Conservation (phyloP, 2,113 vertebrate species). For the Etia nguti region DNA sequence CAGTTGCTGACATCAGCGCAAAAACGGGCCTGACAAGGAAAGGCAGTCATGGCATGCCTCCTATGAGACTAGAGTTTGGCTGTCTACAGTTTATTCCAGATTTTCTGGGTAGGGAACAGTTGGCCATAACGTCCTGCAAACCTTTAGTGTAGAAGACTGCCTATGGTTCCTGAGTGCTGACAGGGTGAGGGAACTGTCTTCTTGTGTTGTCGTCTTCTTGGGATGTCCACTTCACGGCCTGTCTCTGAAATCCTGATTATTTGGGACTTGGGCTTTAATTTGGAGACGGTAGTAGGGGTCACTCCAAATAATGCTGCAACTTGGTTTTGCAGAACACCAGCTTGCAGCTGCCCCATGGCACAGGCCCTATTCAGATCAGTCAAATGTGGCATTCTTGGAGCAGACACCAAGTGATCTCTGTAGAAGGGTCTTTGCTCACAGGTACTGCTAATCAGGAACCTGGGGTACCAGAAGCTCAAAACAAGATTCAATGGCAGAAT, state of each 20-base stretch:
- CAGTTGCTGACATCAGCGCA: not conserved
- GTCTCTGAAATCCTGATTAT: not conserved
- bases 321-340: not conserved
- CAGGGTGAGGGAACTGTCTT: not conserved
- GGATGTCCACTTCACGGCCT: not conserved
- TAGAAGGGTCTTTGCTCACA: not conserved
- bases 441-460: not conserved
- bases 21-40: no score
- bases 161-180: not conserved
- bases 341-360: not conserved
- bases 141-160: not conserved
- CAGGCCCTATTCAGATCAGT: not conserved
- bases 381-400: not conserved
- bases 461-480: not conserved
- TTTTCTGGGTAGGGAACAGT: not conserved
- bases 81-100: not conserved
- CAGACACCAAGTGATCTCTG: not conserved
- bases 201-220: not conserved
- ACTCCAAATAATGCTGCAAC: not conserved
- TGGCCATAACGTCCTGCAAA: not conserved
- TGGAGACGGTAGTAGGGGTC: not conserved
- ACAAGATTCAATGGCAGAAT: rapidly evolving
- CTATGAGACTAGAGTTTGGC: not conserved
- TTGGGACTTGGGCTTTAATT: not conserved
- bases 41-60: no score